phyloP scores from a whole-genome alignment of 1,140 invertebrate genomes.

The Drosophila willistoni region DNA sequence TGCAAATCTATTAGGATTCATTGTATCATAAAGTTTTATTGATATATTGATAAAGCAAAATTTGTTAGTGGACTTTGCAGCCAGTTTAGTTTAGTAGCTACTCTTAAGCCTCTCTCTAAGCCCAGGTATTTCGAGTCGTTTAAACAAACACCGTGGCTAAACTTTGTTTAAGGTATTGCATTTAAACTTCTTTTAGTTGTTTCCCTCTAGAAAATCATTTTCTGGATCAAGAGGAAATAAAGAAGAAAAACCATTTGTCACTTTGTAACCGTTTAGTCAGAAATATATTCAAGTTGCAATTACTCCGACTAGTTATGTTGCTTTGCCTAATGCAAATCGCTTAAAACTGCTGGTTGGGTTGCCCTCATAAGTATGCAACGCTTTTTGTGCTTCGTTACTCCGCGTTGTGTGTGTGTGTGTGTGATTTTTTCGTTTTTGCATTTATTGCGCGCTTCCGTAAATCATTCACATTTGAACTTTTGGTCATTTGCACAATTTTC shows the following conservation, averaged over 20 bases:
- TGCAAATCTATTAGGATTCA: too few relatives aligned
- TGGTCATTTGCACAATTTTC: constrained; percentile 62
- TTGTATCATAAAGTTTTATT: too few relatives aligned
- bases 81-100: too few relatives aligned
- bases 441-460: constrained; percentile 34
- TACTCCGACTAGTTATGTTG: constrained; percentile 17
- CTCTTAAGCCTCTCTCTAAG: too few relatives aligned
- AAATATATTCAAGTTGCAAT: constrained; percentile 6
- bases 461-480: constrained; percentile 64
- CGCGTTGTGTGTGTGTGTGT: background rate
- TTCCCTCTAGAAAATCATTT: background rate
- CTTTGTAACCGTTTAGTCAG: background rate
- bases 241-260: constrained; percentile 23
- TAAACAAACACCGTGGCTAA: too few relatives aligned
- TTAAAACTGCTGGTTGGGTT: constrained; percentile 3
- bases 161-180: too few relatives aligned
- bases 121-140: too few relatives aligned
- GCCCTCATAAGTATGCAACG: constrained; percentile 48
- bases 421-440: background rate
- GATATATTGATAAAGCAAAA: too few relatives aligned
- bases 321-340: constrained; percentile 43
- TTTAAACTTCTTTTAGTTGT: too few relatives aligned
- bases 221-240: background rate
- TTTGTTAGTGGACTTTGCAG: too few relatives aligned
- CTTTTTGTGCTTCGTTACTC: constrained; percentile 24